Conservation (phyloP, 2,113 vertebrate species). For the Aptenodytes forsteri region DNA sequence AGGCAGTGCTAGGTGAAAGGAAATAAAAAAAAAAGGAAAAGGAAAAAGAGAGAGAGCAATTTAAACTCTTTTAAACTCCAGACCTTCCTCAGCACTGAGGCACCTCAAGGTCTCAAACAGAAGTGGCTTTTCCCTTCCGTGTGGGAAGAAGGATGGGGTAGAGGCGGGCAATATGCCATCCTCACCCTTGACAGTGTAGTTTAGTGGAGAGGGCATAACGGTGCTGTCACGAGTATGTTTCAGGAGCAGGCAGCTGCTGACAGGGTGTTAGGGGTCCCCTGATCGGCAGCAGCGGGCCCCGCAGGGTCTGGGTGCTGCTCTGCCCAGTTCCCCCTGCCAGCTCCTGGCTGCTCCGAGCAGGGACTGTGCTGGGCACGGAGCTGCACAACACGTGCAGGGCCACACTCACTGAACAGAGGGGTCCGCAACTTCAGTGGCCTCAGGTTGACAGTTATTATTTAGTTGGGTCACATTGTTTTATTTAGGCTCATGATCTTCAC, state of each 20-base stretch:
- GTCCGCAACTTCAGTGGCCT: neutral
- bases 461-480: neutral
- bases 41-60: neutral
- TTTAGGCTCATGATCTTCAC: neutral
- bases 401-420: neutral
- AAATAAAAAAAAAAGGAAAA: neutral
- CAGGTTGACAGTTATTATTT: neutral
- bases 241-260: neutral
- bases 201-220: neutral
- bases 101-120: neutral
- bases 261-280: neutral
- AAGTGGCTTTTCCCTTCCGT: rapidly evolving
- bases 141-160: neutral
- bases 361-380: neutral
- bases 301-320: neutral
- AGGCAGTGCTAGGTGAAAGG: neutral
- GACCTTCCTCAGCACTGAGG: neutral
- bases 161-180: neutral
- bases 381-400: rapidly evolving
- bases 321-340: neutral
- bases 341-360: neutral
- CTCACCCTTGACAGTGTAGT: neutral
- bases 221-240: neutral
- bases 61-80: neutral
- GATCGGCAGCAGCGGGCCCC: rapidly evolving